Percentiles rank a stretch among this genome's conserved stretches.
Conservation (phyloP, 2,797 vertebrate genomes). For the Rhyacichthys aspro region DNA sequence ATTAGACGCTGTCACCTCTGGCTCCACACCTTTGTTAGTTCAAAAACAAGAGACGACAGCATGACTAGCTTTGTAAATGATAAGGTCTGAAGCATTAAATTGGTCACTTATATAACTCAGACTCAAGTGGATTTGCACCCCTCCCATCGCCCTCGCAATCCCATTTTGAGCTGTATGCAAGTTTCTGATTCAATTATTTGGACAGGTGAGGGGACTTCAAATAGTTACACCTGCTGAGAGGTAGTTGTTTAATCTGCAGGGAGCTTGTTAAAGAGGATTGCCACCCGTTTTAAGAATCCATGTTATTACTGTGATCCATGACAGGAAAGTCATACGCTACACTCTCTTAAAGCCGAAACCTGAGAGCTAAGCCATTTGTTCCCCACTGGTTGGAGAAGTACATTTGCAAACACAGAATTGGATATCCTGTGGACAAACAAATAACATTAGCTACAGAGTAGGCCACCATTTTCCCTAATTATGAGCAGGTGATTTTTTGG, state of each 20-base stretch:
- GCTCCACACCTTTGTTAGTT: slow-evolving; percentile 52
- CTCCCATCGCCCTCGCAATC: slow-evolving; percentile 13
- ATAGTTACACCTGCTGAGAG: slow-evolving; percentile 24
- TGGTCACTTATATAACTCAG: slow-evolving; percentile 17
- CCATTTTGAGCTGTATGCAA: slow-evolving; percentile 13
- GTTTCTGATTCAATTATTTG: slow-evolving; percentile 40
- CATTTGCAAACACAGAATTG: slow-evolving; percentile 11
- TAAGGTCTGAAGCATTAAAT: slow-evolving; percentile 36
- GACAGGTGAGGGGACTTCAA: slow-evolving; percentile 17
- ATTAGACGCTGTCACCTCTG: slow-evolving; percentile 61
- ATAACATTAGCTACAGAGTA: slow-evolving; percentile 19
- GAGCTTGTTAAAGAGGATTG: slow-evolving; percentile 48
- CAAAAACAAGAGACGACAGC: slow-evolving; percentile 46
- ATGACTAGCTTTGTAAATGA: slow-evolving; percentile 46
- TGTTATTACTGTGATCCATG: slow-evolving; percentile 25
- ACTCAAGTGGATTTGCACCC: slow-evolving; percentile 5
- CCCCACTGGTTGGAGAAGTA: not conserved
- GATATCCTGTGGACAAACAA: slow-evolving; percentile 1
- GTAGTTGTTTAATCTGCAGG: slow-evolving; percentile 23
- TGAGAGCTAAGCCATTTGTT: not conserved
- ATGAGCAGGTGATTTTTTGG: slow-evolving; percentile 11
- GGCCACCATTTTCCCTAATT: slow-evolving; percentile 2
- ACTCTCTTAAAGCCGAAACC: slow-evolving; percentile 6
- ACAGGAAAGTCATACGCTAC: slow-evolving; percentile 7
- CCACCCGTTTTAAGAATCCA: slow-evolving; percentile 20